Percentiles rank a stretch among this genome's conserved stretches.
phyloP scores from a whole-genome alignment of 2,797 vertebrate species.

The Ptychobarbus kaznakovi region DNA sequence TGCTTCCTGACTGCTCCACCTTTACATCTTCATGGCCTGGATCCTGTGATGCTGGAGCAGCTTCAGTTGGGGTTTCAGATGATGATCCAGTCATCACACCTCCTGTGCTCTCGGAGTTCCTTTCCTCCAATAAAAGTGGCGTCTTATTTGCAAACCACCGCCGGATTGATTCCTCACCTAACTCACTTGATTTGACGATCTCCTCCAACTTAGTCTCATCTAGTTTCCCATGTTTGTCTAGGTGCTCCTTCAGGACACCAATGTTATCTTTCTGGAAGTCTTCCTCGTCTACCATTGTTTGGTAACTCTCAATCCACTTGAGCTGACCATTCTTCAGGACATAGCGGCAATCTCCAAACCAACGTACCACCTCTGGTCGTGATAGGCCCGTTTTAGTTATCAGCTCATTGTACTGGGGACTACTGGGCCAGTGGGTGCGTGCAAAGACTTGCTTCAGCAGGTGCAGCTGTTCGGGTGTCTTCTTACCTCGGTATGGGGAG shows the following conservation, averaged over 20 bases:
- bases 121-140: constrained; percentile 60
- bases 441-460: constrained; percentile 92
- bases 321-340: constrained; percentile 94
- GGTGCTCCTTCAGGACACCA: constrained; percentile 84
- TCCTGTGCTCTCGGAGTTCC: constrained; percentile 47
- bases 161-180: constrained; percentile 85
- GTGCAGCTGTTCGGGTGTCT: constrained; percentile 92
- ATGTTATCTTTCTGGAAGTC: constrained; percentile 71
- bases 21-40: constrained; percentile 63
- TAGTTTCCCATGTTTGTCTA: constrained; percentile 77
- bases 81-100: background rate
- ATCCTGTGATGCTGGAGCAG: constrained; percentile 57
- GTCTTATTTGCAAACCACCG: constrained; percentile 85
- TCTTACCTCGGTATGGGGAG: constrained; percentile 80
- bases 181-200: constrained; percentile 81
- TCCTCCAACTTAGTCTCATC: constrained; percentile 84
- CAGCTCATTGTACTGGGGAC: constrained; percentile 89
- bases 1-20: constrained; percentile 70
- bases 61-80: constrained; percentile 21
- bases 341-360: constrained; percentile 96
- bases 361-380: constrained; percentile 92
- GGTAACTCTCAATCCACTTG: constrained; percentile 94
- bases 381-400: constrained; percentile 86
- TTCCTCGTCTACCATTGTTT: constrained; percentile 81
- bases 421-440: constrained; percentile 93